Percentiles rank a stretch among this genome's conserved stretches.
These are phyloP conservation scores for Palaemon carinicauda DNA, from an alignment of 1,140 invertebrate genomes.

Conservation along the genomic window DNA sequence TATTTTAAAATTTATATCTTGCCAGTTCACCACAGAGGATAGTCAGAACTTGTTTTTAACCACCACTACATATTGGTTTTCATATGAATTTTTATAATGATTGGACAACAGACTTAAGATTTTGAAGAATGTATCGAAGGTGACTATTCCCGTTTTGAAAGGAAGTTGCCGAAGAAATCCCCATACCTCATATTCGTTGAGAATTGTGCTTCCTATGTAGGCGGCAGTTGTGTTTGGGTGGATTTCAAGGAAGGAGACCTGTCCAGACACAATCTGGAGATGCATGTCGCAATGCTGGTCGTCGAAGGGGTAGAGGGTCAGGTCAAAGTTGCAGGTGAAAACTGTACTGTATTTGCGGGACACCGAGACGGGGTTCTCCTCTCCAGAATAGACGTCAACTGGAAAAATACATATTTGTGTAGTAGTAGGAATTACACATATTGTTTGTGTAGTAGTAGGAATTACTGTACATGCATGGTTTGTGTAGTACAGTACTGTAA, in stretches of 20 bases:
- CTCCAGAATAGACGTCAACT: slow-evolving; percentile 54
- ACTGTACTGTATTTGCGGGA: slow-evolving; percentile 56
- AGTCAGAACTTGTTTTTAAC: too few relatives aligned
- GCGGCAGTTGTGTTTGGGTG: slow-evolving; percentile 13
- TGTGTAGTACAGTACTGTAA: too few relatives aligned
- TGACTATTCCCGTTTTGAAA: too few relatives aligned
- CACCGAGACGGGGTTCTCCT: slow-evolving; percentile 46
- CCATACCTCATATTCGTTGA: slow-evolving; percentile 41
- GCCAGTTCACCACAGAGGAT: too few relatives aligned
- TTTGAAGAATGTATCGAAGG: too few relatives aligned
- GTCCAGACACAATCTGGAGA: slow-evolving; percentile 49
- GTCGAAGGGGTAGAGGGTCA: slow-evolving; percentile 57
- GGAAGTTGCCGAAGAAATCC: neutral
- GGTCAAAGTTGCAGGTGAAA: slow-evolving; percentile 55
- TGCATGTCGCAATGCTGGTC: slow-evolving; percentile 52
- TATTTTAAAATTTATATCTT: neutral
- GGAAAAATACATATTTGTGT: neutral
- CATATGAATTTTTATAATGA: too few relatives aligned
- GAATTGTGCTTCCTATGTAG: slow-evolving; percentile 25
- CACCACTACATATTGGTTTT: too few relatives aligned
- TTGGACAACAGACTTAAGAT: too few relatives aligned
- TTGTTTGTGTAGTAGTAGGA: too few relatives aligned
- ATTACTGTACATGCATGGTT: too few relatives aligned
- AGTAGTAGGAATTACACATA: too few relatives aligned
- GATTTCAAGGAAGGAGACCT: slow-evolving; percentile 42